These are phyloP conservation scores for Drosophila macrospina DNA, from an alignment of 2,888 invertebrate species.

Conservation along the genomic window DNA sequence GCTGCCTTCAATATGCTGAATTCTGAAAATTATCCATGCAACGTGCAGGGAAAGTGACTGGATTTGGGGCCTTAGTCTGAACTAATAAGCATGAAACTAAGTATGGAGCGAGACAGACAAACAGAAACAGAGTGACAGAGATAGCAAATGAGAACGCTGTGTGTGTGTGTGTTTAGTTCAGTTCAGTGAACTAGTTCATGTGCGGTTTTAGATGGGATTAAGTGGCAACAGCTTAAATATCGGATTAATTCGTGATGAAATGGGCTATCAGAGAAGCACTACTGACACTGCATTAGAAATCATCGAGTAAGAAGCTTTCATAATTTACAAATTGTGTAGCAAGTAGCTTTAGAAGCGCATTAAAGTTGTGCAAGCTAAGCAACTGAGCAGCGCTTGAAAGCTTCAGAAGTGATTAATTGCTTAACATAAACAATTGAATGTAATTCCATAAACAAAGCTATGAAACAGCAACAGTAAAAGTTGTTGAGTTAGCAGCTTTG, in stretches of 20 bases:
- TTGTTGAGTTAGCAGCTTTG: no score
- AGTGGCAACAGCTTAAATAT: constrained; percentile 3
- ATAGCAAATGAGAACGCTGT: not conserved
- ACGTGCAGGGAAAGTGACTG: constrained; percentile 35
- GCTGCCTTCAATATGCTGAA: constrained; percentile 47
- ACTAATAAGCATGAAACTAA: constrained; percentile 52
- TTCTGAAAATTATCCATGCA: constrained; percentile 43
- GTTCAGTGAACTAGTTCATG: constrained; percentile 47
- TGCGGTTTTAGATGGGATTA: constrained; percentile 26
- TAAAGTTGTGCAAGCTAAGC: not conserved
- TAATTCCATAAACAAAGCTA: no score
- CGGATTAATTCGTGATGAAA: constrained; percentile 6
- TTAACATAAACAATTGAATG: no score
- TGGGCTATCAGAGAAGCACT: not conserved
- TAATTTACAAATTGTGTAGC: no score
- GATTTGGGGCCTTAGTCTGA: constrained; percentile 43
- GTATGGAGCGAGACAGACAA: constrained; percentile 2
- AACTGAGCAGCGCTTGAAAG: not conserved
- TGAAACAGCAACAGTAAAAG: no score
- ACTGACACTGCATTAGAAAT: not conserved
- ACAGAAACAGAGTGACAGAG: not conserved
- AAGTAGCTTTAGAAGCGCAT: not conserved
- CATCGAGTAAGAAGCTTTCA: not conserved
- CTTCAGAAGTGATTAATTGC: not conserved
- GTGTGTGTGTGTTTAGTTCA: constrained; percentile 18